Base-by-base conservation (phyloP, 2,113 vertebrate genomes). In the Tragelaphus scriptus region DNA sequence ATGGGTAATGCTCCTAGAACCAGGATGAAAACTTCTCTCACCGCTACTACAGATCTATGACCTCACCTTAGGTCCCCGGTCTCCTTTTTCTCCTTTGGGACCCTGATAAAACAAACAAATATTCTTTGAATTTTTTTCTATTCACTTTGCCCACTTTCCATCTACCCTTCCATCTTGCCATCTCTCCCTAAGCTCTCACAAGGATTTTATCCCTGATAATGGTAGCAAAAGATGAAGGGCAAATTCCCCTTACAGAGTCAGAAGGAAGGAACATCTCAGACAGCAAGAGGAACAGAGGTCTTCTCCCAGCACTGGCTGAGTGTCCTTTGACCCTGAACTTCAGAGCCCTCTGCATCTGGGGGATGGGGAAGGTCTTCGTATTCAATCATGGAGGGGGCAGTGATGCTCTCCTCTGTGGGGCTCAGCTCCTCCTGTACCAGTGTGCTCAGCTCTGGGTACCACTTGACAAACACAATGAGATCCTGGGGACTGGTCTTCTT, bases 41-140 rank as follows among this genome's bases (percentile, higher is more conserved):
- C 15, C 40, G 4, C 40, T 25, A 23, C 32, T n/a, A 36, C n/a
- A 2, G 36, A 49, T 51, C 68, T 8, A 53, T 11, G 13, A 80
- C 93, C 97, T 98, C 96, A 99, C 99, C 99, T 99, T 99, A 95
- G 97, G 98, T 97, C 99, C 99, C 87, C 63, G 97, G 63, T 99
- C 99, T 88, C 99, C 99, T 94, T 98, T 99, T 77, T 98, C 98
- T 71, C 99, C 99, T 97, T 99, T 99, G 59, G 93, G 97, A 85
- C 99, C 99, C 99, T 99, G 98, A 2, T 0, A 82, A 97, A 97
- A 91, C 32, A 95, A 95, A 91, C 13, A 92, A 88, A 75, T 2
- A n/a, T 32, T 32, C 28, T 96, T 68, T 36, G 28, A 6, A n/a
- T 68, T 82, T 71, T 53, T 65, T 87, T 55, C 68, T 61, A 3